Percentiles rank a stretch among this genome's conserved stretches.
These are phyloP conservation scores for Drosophila pallidifrons DNA, from an alignment of 1,140 invertebrate species.

Conservation along the genomic window DNA sequence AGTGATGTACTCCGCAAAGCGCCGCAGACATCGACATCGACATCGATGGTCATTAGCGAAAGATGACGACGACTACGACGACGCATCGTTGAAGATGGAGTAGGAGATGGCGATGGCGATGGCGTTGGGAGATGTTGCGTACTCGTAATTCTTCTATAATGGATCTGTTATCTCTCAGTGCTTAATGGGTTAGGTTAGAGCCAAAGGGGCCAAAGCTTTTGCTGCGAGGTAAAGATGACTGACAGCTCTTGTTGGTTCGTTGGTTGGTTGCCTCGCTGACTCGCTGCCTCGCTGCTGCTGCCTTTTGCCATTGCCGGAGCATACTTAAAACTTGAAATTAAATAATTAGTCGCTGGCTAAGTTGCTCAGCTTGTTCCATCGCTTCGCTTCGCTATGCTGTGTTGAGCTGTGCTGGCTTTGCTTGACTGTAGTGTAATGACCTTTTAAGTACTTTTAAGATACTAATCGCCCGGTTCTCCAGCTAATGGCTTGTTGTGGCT, in stretches of 20 bases:
- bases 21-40: constrained; percentile 65
- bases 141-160: constrained; percentile 83
- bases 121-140: constrained; percentile 62
- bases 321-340: constrained; percentile 82
- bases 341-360: constrained; percentile 81
- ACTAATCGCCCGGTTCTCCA: constrained; percentile 68
- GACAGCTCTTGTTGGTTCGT: constrained; percentile 60
- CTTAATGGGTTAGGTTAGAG: constrained; percentile 72
- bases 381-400: constrained; percentile 4
- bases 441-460: constrained; percentile 84
- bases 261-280: neutral
- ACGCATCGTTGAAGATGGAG: constrained; percentile 18
- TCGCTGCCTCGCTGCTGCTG: neutral
- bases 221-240: constrained; percentile 40
- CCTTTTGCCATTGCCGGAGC: constrained; percentile 28
- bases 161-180: constrained; percentile 78
- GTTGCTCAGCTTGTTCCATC: constrained; percentile 48
- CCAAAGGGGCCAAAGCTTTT: constrained; percentile 44
- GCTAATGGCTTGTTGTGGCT: constrained; percentile 56
- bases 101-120: constrained; percentile 30
- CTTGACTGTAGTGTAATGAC: constrained; percentile 68
- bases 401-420: constrained; percentile 32
- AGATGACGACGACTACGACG: constrained; percentile 63
- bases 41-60: constrained; percentile 79
- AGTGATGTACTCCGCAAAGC: constrained; percentile 68